Base-by-base conservation (phyloP, 2,113 vertebrate genomes). In the Sander vitreus region DNA sequence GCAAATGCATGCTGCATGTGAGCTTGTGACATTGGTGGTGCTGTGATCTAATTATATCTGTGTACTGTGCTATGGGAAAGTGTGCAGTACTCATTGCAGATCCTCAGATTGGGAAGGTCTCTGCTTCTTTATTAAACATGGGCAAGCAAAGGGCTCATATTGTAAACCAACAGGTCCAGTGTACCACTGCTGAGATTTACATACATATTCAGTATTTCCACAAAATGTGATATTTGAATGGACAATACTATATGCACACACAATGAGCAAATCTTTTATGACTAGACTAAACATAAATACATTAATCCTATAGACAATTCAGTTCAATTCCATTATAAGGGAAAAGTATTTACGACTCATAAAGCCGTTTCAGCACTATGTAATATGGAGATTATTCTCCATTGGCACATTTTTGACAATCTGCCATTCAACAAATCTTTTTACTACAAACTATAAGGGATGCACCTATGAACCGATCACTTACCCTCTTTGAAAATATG, bases 11-110 rank as follows among this genome's bases (percentile, higher is more conserved):
- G 57, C 88, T 75, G 78, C 86, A 90, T 91, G 69, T 77, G 83
- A 91, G 88, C 91, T 87, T 85, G 88, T 86, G 89, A 93, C 86
- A 91, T 78, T 88, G 73, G 55, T 86, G 89, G 58, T 85, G 82
- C 69, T 72, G 89, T 80, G 76, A 85, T 92, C 93, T 93, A 94
- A 94, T 94, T 90, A 92, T 93, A 93, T 84, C 82, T 54, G 51
- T 57, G 79, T 53, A 78, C 68, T 63, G 69, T 84, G 78, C n/a
- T 65, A 45, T 87, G 78, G 27, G 59, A 81, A 83, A 80, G 53
- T 54, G 16, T 45, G 67, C 54, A 70, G 48, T 50, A 69, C 70
- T 67, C 25, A 57, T 39, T 60, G 66, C 36, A 60, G 16, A 79
- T 65, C 11, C 53, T 84, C 33, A 25, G 10, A 60, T 12, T 62